Percentiles rank a stretch among this genome's conserved stretches.
phyloP scores from a whole-genome alignment of 37 sponge, comb jelly and placozoan genomes.

The Petrosia ficiformis region DNA sequence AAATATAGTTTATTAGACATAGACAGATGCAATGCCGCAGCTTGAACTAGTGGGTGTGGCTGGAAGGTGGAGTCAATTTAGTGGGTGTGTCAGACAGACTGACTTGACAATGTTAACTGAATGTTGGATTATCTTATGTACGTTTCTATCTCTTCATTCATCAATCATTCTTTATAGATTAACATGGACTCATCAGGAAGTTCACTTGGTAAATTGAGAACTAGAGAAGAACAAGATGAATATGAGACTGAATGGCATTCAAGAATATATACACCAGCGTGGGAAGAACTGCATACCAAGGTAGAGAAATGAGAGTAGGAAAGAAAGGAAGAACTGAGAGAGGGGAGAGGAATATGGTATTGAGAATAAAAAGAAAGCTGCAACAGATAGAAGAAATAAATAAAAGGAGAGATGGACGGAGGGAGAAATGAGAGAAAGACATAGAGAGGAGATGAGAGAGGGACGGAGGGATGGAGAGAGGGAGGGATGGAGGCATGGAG shows the following conservation, averaged over 20 bases:
- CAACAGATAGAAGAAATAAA: too few species aligned
- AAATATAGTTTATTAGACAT: too few species aligned
- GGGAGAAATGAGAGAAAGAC: too few species aligned
- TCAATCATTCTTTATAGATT: too few species aligned
- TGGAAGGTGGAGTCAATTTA: neutral
- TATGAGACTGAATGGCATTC: slow-evolving; percentile 79
- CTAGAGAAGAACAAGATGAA: slow-evolving; percentile 27
- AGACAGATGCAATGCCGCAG: slow-evolving; percentile 26
- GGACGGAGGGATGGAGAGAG: too few species aligned
- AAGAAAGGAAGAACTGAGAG: too few species aligned
- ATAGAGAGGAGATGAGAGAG: too few species aligned
- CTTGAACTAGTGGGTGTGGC: neutral
- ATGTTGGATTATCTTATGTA: neutral
- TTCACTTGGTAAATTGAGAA: slow-evolving; percentile 21
- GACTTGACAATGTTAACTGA: neutral
- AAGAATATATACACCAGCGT: slow-evolving; percentile 43
- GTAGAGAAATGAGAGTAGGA: slow-evolving; percentile 27
- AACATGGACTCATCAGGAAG: neutral
- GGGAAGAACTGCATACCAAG: slow-evolving; percentile 27
- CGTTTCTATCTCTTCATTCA: too few species aligned
- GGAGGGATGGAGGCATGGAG: too few species aligned
- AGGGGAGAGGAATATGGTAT: too few species aligned
- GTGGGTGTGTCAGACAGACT: neutral
- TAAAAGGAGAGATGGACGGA: too few species aligned
- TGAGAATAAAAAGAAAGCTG: too few species aligned